Percentiles rank a stretch among this genome's conserved stretches.
These are phyloP conservation scores for Meleagris gallopavo DNA, from an alignment of 2,113 vertebrate genomes.

Conservation along the genomic window DNA sequence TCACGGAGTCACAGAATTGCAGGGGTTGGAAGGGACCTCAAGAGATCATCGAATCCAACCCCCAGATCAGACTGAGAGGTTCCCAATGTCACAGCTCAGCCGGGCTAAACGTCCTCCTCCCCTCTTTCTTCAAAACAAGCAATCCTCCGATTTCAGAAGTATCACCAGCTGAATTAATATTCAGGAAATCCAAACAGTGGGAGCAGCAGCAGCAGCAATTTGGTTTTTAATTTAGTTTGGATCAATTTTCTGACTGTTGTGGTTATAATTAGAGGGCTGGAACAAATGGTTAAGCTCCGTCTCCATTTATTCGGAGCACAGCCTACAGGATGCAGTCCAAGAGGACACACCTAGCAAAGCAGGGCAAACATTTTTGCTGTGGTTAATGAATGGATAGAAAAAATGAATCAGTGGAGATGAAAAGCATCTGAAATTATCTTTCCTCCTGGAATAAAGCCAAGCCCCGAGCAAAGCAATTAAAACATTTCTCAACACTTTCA, in stretches of 20 bases:
- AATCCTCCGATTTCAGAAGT: neutral
- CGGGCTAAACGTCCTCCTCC: neutral
- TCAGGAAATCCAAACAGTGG: neutral
- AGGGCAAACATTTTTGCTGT: slow-evolving; percentile 19
- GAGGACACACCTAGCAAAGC: slow-evolving; percentile 39
- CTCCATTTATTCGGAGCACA: neutral
- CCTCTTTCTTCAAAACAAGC: neutral
- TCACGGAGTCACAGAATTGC: too few relatives aligned
- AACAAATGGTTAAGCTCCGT: neutral
- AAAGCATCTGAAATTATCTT: neutral
- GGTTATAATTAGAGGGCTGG: slow-evolving; percentile 27
- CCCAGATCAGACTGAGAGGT: neutral
- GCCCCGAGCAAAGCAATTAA: neutral
- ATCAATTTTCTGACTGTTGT: slow-evolving; percentile 26
- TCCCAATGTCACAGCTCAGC: neutral
- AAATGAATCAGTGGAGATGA: neutral
- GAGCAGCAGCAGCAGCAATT: slow-evolving; percentile 11
- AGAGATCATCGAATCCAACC: too few relatives aligned
- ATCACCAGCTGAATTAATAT: neutral
- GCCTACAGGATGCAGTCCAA: neutral
- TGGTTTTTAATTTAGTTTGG: slow-evolving; percentile 28
- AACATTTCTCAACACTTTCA: neutral
- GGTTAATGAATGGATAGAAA: neutral
- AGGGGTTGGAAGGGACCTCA: too few relatives aligned
- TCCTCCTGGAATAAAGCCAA: neutral